Percentiles rank a stretch among this genome's conserved stretches.
Conservation (phyloP, 1,140 invertebrate genomes). For the Euura lappo region DNA sequence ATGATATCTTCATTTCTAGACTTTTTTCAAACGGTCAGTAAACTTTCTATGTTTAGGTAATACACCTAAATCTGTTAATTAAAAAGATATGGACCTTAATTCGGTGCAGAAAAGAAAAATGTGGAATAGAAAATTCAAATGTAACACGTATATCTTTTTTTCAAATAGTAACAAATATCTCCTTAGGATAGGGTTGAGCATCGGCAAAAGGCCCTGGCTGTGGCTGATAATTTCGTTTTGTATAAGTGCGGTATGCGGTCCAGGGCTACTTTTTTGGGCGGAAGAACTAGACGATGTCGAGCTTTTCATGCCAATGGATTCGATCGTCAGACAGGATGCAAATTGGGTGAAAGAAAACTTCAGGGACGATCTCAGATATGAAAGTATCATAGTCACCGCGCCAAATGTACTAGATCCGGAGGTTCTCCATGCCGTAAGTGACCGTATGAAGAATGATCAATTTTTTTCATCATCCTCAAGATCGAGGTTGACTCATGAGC, state of each 20-base stretch:
- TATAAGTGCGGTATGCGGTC: conserved; percentile 41
- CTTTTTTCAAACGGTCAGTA: too few species aligned
- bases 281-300: conserved; percentile 48
- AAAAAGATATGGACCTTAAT: too few species aligned
- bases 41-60: too few species aligned
- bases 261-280: conserved; percentile 44
- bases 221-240: conserved; percentile 45
- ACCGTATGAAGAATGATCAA: not conserved
- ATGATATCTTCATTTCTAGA: too few species aligned
- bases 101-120: not conserved
- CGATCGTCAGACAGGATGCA: conserved; percentile 47
- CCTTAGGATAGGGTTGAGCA: conserved; percentile 48
- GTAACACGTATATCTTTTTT: not conserved
- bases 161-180: conserved; percentile 15
- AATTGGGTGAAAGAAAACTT: conserved; percentile 54
- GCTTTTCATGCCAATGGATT: conserved; percentile 41
- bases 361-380: conserved; percentile 53
- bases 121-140: conserved; percentile 6
- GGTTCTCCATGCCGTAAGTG: conserved; percentile 52
- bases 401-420: conserved; percentile 55
- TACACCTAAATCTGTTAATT: too few species aligned
- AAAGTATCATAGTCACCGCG: conserved; percentile 57
- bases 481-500: too few species aligned
- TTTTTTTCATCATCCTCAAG: too few species aligned
- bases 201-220: conserved; percentile 50